Evolutionary conservation across 2,797 vertebrate genomes (phyloP).

Genomic region (Podarcis siculus): DNA sequence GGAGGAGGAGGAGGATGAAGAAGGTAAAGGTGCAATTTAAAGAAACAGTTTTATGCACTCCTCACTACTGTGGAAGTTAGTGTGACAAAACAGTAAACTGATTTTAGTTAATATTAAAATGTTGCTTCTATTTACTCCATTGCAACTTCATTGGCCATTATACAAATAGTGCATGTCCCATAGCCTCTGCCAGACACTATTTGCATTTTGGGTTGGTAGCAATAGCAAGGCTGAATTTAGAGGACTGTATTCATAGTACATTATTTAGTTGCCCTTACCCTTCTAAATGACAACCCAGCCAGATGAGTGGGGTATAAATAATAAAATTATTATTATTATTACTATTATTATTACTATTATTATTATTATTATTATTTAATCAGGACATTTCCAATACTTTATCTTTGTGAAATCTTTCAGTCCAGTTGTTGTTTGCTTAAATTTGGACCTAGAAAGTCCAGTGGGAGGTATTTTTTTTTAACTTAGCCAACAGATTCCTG

Average conservation of each 20-base stretch:
- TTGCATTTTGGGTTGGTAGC: background rate
- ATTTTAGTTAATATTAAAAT: background rate
- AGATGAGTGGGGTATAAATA: too few relatives aligned
- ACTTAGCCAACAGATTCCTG: background rate
- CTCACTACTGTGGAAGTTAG: background rate
- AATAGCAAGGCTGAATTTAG: background rate
- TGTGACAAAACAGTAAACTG: background rate
- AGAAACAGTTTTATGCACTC: background rate
- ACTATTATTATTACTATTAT: too few relatives aligned
- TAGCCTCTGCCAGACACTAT: background rate
- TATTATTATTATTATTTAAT: background rate
- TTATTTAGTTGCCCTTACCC: background rate
- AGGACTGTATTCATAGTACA: background rate
- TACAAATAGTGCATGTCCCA: background rate
- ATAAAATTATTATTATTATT: too few relatives aligned
- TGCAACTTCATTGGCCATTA: background rate
- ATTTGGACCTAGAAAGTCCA: background rate
- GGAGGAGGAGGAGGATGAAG: constrained; percentile 78
- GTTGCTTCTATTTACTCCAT: background rate
- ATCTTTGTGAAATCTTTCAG: background rate
- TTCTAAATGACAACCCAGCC: too few relatives aligned
- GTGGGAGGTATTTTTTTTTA: background rate
- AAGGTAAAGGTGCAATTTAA: constrained; percentile 68
- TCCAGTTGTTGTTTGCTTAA: background rate
- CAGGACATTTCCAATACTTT: background rate